These are phyloP conservation scores for Pangasius djambal DNA, from an alignment of 2,797 vertebrate species.

Conservation along the genomic window DNA sequence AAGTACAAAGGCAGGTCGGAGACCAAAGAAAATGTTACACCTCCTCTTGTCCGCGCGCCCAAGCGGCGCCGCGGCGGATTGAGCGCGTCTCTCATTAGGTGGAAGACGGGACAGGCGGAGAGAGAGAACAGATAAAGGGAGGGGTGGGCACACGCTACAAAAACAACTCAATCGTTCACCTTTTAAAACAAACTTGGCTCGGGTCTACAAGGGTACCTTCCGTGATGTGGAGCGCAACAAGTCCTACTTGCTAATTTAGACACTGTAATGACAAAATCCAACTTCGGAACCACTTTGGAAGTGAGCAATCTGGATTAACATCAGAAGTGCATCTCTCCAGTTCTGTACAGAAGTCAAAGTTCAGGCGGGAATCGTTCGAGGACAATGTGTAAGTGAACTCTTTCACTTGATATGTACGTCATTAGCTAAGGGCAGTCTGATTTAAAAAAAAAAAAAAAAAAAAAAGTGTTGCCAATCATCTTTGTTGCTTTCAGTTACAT, in stretches of 20 bases:
- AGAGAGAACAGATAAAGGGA: constrained; percentile 56
- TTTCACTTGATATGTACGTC: background rate
- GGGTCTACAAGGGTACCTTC: constrained; percentile 25
- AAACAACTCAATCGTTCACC: constrained; percentile 66
- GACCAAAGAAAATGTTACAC: constrained; percentile 78
- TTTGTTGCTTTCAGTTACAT: background rate
- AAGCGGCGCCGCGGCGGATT: constrained; percentile 74
- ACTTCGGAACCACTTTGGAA: constrained; percentile 1
- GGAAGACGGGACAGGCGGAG: constrained; percentile 59
- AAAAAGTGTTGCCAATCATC: background rate
- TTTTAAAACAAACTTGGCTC: constrained; percentile 59
- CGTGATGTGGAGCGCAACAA: constrained; percentile 19
- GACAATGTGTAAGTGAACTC: constrained; percentile 61
- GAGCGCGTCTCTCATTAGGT: constrained; percentile 63
- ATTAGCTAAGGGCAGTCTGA: background rate
- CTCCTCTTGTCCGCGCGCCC: constrained; percentile 68
- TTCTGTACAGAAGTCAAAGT: constrained; percentile 22
- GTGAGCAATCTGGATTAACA: constrained; percentile 36
- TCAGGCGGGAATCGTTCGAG: constrained; percentile 22
- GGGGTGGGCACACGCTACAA: constrained; percentile 57
- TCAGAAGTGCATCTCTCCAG: background rate
- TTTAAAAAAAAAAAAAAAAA: background rate
- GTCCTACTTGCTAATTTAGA: constrained; percentile 9
- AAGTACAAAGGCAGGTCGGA: constrained; percentile 78
- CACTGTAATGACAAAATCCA: constrained; percentile 19